phyloP scores from a whole-genome alignment of 2,797 vertebrate species.

The Sebastolobus altivelis region DNA sequence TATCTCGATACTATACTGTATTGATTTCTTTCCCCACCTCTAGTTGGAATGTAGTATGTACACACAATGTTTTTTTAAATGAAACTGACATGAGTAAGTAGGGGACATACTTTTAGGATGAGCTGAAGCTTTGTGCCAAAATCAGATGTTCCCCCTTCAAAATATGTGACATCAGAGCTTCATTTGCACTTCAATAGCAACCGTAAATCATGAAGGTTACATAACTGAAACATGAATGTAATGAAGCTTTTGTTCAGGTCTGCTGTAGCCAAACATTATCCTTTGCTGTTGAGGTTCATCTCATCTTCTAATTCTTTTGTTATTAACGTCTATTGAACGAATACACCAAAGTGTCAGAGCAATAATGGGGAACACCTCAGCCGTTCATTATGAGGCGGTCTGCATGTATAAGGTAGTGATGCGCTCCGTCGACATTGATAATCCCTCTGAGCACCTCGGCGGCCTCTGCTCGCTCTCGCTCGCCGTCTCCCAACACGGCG shows the following conservation, averaged over 20 bases:
- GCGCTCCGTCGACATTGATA: constrained; percentile 39
- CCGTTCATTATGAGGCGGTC: constrained; percentile 56
- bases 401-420: constrained; percentile 46
- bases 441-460: constrained; percentile 55
- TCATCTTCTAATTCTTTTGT: constrained; percentile 58
- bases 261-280: neutral
- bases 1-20: too few species aligned
- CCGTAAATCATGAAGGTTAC: neutral
- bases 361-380: constrained; percentile 61
- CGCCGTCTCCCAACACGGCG: constrained; percentile 56
- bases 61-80: neutral
- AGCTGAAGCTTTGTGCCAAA: neutral
- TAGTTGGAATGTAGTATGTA: too few species aligned
- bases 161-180: neutral
- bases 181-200: neutral
- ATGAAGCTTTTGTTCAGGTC: constrained; percentile 34
- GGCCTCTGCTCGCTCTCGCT: constrained; percentile 12
- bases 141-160: neutral
- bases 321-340: constrained; percentile 46
- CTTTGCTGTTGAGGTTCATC: constrained; percentile 24
- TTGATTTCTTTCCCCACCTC: too few species aligned
- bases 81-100: neutral
- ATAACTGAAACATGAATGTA: neutral
- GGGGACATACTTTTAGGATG: neutral
- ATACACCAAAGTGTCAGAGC: constrained; percentile 57